Conservation (phyloP, 2,888 invertebrate genomes). For the Tyria jacobaeae region DNA sequence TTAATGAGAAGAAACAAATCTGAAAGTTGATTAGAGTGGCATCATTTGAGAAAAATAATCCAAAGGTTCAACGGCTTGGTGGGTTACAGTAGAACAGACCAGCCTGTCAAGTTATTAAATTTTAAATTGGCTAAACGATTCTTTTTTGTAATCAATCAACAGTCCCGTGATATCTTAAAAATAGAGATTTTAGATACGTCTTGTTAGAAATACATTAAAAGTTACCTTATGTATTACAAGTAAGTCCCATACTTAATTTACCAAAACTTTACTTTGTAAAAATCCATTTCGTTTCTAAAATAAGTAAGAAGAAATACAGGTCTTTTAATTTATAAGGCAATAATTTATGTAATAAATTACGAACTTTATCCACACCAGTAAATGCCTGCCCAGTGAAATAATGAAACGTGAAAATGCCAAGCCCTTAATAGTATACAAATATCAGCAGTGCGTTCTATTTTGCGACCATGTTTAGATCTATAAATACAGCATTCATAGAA, state of each 20-base stretch:
- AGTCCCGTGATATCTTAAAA: no score
- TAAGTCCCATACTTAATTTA: constrained; percentile 8
- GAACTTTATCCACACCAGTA: constrained; percentile 29
- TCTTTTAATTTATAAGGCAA: constrained; percentile 17
- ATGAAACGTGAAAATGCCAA: constrained; percentile 51
- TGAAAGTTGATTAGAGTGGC: no score
- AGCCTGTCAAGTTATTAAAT: no score
- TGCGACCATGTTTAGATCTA: constrained; percentile 59
- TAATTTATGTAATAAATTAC: constrained; percentile 28
- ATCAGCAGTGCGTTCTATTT: constrained; percentile 49
- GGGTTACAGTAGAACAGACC: no score
- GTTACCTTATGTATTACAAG: neutral
- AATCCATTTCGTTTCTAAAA: constrained; percentile 3
- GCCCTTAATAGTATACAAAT: constrained; percentile 54
- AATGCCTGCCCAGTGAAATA: constrained; percentile 31
- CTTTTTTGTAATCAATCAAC: no score
- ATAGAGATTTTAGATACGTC: no score
- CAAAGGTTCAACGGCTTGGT: no score
- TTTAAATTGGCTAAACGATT: no score
- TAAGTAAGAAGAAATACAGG: constrained; percentile 8
- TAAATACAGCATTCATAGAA: constrained; percentile 51
- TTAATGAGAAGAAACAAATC: no score
- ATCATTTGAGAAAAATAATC: no score
- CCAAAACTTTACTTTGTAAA: constrained; percentile 9
- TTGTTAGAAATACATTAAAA: neutral